These are phyloP conservation scores for Sander vitreus DNA, from an alignment of 2,113 vertebrate genomes.

Conservation along the genomic window DNA sequence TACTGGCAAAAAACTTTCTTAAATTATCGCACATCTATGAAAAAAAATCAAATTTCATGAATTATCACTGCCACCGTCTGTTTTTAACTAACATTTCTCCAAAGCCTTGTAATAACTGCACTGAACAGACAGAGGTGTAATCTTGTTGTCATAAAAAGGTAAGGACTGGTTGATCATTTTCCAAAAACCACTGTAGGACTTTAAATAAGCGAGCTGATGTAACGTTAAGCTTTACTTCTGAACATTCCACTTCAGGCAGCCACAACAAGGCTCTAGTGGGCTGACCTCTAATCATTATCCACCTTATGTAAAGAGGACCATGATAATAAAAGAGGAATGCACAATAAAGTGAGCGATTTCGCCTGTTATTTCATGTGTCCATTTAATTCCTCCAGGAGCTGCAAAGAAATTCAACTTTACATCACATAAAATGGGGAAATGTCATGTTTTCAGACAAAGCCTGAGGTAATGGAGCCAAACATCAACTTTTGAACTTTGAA, in stretches of 20 bases:
- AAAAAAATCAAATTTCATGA: neutral
- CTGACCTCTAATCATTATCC: slow-evolving; percentile 51
- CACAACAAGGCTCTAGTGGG: slow-evolving; percentile 18
- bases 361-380: slow-evolving; percentile 30
- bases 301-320: slow-evolving; percentile 62
- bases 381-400: slow-evolving; percentile 21
- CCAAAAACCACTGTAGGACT: slow-evolving; percentile 12
- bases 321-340: slow-evolving; percentile 75
- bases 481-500: neutral
- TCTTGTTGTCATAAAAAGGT: slow-evolving; percentile 23
- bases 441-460: neutral
- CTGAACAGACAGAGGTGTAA: slow-evolving; percentile 18
- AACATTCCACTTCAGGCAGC: slow-evolving; percentile 74
- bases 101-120: neutral
- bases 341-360: slow-evolving; percentile 21
- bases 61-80: slow-evolving; percentile 25
- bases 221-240: slow-evolving; percentile 50
- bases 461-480: neutral
- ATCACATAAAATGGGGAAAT: neutral
- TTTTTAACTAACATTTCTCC: neutral
- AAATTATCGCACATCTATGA: neutral
- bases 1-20: neutral
- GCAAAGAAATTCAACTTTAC: neutral
- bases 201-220: slow-evolving; percentile 4
- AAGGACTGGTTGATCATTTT: slow-evolving; percentile 12